Conservation (phyloP, 2,797 vertebrate species). For the Acanthis flammea region DNA sequence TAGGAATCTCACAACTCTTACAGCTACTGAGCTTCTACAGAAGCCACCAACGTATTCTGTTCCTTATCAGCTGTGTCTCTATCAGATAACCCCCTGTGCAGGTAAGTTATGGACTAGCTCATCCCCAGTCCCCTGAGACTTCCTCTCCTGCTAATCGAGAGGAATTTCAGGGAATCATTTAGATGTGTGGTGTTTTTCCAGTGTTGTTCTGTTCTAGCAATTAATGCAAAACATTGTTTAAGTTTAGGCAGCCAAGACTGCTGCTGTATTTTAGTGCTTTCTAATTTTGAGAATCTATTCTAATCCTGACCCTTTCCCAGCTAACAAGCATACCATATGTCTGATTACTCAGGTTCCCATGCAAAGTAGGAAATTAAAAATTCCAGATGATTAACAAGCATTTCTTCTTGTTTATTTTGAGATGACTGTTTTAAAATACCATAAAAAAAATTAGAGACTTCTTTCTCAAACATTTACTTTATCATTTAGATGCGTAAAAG, state of each 20-base stretch:
- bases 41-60: not conserved
- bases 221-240: slow-evolving; percentile 23
- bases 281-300: slow-evolving; percentile 32
- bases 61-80: not conserved
- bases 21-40: not conserved
- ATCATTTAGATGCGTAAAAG: not conserved
- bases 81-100: not conserved
- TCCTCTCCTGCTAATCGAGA: not conserved
- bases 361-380: slow-evolving; percentile 67
- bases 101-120: not conserved
- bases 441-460: not conserved
- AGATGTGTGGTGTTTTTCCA: not conserved
- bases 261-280: slow-evolving; percentile 25
- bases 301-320: slow-evolving; percentile 35
- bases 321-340: slow-evolving; percentile 66
- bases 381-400: slow-evolving; percentile 57
- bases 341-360: slow-evolving; percentile 55
- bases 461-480: slow-evolving; percentile 4
- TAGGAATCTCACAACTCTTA: not conserved
- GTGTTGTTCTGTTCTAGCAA: not conserved
- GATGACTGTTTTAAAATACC: slow-evolving; percentile 24
- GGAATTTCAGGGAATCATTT: not conserved
- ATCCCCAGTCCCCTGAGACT: not conserved
- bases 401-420: slow-evolving; percentile 63
- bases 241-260: slow-evolving; percentile 14